Evolutionary conservation across 2,113 vertebrate genomes (phyloP), one percentile per base, ranked within the genome.

Genomic region (Actenoides lindsayi): DNA sequence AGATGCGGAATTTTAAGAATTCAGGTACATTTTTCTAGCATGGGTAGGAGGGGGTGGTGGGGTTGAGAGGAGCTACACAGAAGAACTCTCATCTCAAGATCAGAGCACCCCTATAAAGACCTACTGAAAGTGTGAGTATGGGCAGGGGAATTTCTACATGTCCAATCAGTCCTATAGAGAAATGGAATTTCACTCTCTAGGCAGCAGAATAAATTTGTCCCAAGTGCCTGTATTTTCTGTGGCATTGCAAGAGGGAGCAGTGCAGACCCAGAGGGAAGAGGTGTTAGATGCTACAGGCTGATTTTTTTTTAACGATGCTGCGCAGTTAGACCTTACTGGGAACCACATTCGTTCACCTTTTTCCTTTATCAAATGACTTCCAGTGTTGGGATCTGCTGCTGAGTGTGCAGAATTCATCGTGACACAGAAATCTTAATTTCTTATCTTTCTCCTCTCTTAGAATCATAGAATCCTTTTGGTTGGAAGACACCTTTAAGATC

Each of bases 141-240:
- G 8, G 30, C 23, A 24, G 30, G 68, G 53, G 62, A 15, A 30
- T 13, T 14, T 80, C 42, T 13, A 16, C 15, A 1, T 16, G 19
- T 23, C 53, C 37, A 5, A 53, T 11, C 19, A 25, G 8, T 27
- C 41, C 44, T 50, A 15, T 5, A 37, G 25, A 37, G 23, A 25
- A 33, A 27, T 15, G 54, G 54, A 30, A 68, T 83, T 73, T 60
- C 4, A 0, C 17, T 60, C 19, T 6, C 23, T 5, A 25, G 28
- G 56, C 13, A 78, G 64, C 8, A 54, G 57, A 62, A 75, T 50
- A 17, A 5, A 35, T 63, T 74, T 17, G 16, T 53, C 15, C 9
- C 27, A 5, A 4, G 15, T 46, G 33, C 14, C 14, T 0, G 0
- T 31, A 28, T 50, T 31, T 60, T 48, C 6, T 4, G 8, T 7